Evolutionary conservation across 2,797 vertebrate genomes (phyloP).

Genomic region (Pipistrellus kuhlii): DNA sequence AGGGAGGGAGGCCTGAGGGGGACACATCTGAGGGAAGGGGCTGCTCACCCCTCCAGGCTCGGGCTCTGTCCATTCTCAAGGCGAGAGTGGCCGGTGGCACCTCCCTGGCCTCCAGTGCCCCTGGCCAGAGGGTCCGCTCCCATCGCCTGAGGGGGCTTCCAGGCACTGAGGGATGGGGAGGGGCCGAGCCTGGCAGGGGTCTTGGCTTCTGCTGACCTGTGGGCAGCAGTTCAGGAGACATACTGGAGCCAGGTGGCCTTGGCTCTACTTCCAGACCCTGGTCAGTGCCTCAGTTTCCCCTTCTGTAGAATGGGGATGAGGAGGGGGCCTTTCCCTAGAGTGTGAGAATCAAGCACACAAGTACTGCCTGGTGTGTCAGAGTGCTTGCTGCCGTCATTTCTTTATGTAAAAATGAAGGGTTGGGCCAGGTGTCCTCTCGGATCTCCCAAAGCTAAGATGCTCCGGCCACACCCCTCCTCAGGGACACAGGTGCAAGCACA

Average conservation of each 20-base stretch:
- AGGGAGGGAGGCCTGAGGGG: neutral
- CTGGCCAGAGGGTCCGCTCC: neutral
- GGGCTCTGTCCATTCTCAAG: neutral
- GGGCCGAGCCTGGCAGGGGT: accelerated
- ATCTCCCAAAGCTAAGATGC: neutral
- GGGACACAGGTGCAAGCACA: neutral
- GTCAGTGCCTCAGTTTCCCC: neutral
- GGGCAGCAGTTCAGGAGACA: neutral
- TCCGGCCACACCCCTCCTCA: accelerated
- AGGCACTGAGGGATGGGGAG: neutral
- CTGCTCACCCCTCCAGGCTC: neutral
- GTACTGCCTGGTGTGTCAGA: neutral
- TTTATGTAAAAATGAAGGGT: neutral
- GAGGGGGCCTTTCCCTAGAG: neutral
- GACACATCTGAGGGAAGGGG: neutral
- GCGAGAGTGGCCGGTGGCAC: neutral
- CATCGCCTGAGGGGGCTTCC: neutral
- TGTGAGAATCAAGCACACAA: neutral
- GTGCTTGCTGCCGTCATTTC: neutral
- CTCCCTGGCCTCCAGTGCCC: neutral
- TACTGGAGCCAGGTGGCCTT: neutral
- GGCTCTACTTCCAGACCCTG: neutral
- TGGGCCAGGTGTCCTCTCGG: neutral
- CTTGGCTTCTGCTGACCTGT: neutral
- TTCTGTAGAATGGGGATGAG: neutral